phyloP scores from a whole-genome alignment of 1,140 invertebrate species.

The Lasioglossum albipes region DNA sequence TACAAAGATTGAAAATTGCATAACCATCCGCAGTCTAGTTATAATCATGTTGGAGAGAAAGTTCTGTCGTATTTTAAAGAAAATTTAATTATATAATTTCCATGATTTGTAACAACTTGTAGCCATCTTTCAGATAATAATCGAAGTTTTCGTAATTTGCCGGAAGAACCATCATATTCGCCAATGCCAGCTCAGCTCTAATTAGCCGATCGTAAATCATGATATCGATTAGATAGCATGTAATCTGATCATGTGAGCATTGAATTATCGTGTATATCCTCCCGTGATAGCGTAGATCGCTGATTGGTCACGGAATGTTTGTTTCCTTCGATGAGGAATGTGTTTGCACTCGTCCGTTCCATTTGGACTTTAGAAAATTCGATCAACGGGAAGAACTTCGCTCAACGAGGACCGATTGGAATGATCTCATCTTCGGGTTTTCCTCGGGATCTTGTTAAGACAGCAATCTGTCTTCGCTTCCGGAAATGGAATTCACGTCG shows the following conservation, averaged over 20 bases:
- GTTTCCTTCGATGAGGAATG: neutral
- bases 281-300: neutral
- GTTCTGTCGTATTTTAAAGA: no score
- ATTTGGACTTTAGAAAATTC: neutral
- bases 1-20: no score
- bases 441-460: neutral
- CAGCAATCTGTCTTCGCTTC: neutral
- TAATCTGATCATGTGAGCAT: neutral
- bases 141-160: no score
- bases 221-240: neutral
- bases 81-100: no score
- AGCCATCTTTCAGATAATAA: no score
- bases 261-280: neutral
- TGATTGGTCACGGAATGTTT: neutral
- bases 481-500: neutral
- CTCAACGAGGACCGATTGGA: neutral
- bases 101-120: no score
- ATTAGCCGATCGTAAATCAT: neutral
- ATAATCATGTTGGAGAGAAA: no score
- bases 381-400: neutral
- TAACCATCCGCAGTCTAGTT: no score
- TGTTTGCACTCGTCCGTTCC: neutral
- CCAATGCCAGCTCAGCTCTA: neutral
- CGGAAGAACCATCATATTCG: no score
- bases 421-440: neutral